Percentiles rank a stretch among this genome's conserved stretches.
These are phyloP conservation scores for Myotis brandtii DNA, from an alignment of 2,113 vertebrate genomes.

Conservation along the genomic window DNA sequence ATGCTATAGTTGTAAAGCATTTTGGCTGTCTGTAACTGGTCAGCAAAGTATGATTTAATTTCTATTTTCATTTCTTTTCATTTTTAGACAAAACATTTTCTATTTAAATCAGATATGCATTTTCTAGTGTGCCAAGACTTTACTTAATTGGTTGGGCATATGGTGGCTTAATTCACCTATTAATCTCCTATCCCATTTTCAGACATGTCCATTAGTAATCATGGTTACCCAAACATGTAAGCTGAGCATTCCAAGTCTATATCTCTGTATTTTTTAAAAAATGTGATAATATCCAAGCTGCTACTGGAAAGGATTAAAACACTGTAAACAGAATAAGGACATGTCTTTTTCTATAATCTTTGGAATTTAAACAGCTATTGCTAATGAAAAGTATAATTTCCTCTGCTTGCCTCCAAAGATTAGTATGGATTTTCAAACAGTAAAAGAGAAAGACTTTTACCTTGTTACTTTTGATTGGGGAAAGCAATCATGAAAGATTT, in stretches of 20 bases:
- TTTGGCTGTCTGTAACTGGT: background rate
- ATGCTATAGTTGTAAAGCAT: background rate
- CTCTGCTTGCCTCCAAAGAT: slow-evolving; percentile 17
- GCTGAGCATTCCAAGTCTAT: background rate
- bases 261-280: background rate
- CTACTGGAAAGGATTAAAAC: slow-evolving; percentile 49
- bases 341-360: slow-evolving; percentile 26
- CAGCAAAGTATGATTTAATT: slow-evolving; percentile 50
- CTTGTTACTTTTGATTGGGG: slow-evolving; percentile 43
- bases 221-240: background rate
- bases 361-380: slow-evolving; percentile 56
- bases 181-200: slow-evolving; percentile 32
- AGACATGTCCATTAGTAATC: background rate
- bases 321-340: background rate
- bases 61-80: slow-evolving; percentile 66
- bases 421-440: slow-evolving; percentile 40
- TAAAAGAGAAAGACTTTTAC: slow-evolving; percentile 21
- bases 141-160: slow-evolving; percentile 61
- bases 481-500: slow-evolving; percentile 48
- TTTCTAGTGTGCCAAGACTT: slow-evolving; percentile 56
- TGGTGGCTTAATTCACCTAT: slow-evolving; percentile 69
- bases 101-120: slow-evolving; percentile 60
- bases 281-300: background rate
- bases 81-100: slow-evolving; percentile 30
- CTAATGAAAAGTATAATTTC: slow-evolving; percentile 41